phyloP scores from a whole-genome alignment of 2,113 vertebrate species.

The Scomber colias region DNA sequence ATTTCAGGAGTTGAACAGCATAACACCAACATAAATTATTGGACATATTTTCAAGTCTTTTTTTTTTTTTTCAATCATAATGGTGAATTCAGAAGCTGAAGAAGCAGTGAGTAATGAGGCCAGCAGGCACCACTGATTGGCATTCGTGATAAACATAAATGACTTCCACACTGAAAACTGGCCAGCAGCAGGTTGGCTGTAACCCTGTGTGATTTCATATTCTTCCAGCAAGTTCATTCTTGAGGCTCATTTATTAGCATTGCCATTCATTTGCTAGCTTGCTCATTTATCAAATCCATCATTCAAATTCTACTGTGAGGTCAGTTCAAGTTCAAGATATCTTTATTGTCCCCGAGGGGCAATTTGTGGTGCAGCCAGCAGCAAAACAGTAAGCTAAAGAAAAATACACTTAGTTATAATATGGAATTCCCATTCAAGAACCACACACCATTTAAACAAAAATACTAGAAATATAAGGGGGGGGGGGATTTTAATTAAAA shows the following conservation, averaged over 20 bases:
- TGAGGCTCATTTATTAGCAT: conserved; percentile 64
- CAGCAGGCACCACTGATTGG: conserved; percentile 80
- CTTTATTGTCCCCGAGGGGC: too few species aligned
- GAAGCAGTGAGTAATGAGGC: conserved; percentile 28
- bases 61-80: neutral
- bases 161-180: conserved; percentile 67
- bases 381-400: neutral
- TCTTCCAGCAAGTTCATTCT: conserved; percentile 36
- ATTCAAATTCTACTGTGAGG: neutral
- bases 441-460: conserved; percentile 64
- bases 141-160: conserved; percentile 80
- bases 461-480: conserved; percentile 55
- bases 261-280: conserved; percentile 21
- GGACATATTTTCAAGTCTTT: neutral
- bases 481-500: conserved; percentile 56
- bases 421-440: conserved; percentile 39
- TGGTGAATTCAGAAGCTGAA: conserved; percentile 9
- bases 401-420: neutral
- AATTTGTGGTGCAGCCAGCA: too few species aligned
- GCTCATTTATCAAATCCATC: conserved; percentile 41
- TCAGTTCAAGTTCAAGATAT: neutral
- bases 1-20: conserved; percentile 1
- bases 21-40: conserved; percentile 14
- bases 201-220: conserved; percentile 38
- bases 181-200: conserved; percentile 36